phyloP scores from a whole-genome alignment of 1,140 invertebrate genomes.

The Lepidurus arcticus region DNA sequence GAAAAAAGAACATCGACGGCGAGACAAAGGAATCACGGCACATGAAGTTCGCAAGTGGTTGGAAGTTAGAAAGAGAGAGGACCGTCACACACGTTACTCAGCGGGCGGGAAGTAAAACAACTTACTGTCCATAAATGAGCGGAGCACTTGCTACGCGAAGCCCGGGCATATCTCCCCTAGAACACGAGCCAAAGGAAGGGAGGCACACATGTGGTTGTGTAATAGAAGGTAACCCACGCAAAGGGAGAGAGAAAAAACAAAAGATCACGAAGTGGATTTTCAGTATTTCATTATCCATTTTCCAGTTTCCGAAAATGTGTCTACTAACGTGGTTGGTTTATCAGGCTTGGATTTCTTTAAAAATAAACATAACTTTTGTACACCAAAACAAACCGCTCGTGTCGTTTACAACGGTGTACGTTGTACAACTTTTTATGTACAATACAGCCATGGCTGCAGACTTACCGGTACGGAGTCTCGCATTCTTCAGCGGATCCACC shows the following conservation, averaged over 20 bases:
- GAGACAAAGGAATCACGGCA: constrained; percentile 28
- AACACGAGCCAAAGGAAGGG: constrained; percentile 12
- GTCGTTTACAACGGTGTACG: too few species aligned
- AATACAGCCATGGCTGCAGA: not conserved
- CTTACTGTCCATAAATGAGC: constrained; percentile 32
- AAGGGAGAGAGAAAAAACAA: too few species aligned
- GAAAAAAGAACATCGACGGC: not conserved
- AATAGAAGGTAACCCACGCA: too few species aligned
- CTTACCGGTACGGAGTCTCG: constrained; percentile 68
- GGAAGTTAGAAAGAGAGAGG: not conserved
- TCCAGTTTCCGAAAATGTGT: too few species aligned
- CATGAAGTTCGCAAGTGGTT: not conserved
- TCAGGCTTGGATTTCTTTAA: too few species aligned
- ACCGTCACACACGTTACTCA: not conserved
- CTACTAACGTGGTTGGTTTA: too few species aligned
- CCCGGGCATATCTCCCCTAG: constrained; percentile 33
- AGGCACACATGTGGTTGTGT: not conserved
- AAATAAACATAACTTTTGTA: too few species aligned
- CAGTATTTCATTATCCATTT: too few species aligned
- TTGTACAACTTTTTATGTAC: not conserved
- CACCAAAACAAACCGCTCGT: too few species aligned
- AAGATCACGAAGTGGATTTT: too few species aligned
- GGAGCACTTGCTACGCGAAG: constrained; percentile 29
- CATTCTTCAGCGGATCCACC: constrained; percentile 39
- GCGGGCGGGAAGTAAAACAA: constrained; percentile 2